Conservation (phyloP, 2,113 vertebrate genomes). For the Siniperca chuatsi region DNA sequence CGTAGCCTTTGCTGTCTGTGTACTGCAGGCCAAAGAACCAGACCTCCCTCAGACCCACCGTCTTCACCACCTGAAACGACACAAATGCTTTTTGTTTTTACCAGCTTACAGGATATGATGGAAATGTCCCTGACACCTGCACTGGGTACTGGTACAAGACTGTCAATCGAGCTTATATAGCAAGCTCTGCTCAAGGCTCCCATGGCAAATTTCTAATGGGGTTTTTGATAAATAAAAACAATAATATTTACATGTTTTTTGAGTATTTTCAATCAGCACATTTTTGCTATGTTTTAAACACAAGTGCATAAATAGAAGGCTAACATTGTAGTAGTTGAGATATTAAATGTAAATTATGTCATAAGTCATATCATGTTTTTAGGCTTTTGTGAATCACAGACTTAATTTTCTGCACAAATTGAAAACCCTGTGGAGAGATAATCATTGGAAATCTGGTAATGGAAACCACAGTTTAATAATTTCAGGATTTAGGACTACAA, state of each 20-base stretch:
- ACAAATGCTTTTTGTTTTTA: background rate
- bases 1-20: conserved; percentile 97
- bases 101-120: background rate
- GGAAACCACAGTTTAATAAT: background rate
- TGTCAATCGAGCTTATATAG: background rate
- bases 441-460: background rate
- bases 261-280: too few species aligned
- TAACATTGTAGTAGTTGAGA: too few species aligned
- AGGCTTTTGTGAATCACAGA: background rate
- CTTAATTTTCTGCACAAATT: background rate
- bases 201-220: background rate
- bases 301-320: too few species aligned
- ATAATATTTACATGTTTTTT: too few species aligned
- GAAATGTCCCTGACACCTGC: background rate
- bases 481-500: background rate
- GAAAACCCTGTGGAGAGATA: background rate
- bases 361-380: too few species aligned
- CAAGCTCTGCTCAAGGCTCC: background rate
- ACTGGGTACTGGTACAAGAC: background rate
- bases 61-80: conserved; percentile 93
- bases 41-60: conserved; percentile 95
- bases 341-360: too few species aligned
- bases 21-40: conserved; percentile 99
- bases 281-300: too few species aligned
- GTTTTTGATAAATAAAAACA: background rate